phyloP scores from a whole-genome alignment of 2,888 invertebrate species.

The Frankliniella intonsa region DNA sequence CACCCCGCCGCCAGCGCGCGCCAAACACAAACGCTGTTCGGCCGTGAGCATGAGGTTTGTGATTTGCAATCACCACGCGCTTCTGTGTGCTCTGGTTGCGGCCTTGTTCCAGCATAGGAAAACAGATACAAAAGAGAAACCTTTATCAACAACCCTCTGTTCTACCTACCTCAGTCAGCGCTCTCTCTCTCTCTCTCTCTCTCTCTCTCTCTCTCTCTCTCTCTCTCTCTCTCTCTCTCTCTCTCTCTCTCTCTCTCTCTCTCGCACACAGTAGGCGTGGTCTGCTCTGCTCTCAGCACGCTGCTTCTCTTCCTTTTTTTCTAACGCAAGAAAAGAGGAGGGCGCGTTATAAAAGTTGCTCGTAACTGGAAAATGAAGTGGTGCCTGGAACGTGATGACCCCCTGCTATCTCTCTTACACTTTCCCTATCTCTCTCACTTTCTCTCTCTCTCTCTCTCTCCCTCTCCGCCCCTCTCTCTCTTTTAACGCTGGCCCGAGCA shows the following conservation, averaged over 20 bases:
- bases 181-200: not conserved
- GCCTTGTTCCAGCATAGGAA: not conserved
- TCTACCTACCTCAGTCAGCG: not conserved
- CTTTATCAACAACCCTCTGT: no score
- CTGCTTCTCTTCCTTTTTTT: constrained; percentile 32
- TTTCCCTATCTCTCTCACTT: constrained; percentile 24
- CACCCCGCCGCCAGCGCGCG: no score
- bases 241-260: constrained; percentile 26
- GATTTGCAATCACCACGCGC: no score
- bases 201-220: constrained; percentile 28
- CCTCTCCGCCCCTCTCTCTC: no score
- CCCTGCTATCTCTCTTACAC: not conserved
- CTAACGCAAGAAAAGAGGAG: not conserved
- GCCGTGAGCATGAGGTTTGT: no score
- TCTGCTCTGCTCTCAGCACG: not conserved
- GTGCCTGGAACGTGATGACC: no score
- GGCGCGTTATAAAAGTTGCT: no score
- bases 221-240: constrained; percentile 29
- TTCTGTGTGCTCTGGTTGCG: not conserved
- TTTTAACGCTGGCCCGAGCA: not conserved
- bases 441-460: constrained; percentile 27
- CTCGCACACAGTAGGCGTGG: no score
- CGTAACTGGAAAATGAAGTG: no score
- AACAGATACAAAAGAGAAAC: no score
- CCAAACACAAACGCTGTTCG: no score